phyloP scores from a whole-genome alignment of 2,797 vertebrate genomes.

The Lindbergichthys nudifrons region DNA sequence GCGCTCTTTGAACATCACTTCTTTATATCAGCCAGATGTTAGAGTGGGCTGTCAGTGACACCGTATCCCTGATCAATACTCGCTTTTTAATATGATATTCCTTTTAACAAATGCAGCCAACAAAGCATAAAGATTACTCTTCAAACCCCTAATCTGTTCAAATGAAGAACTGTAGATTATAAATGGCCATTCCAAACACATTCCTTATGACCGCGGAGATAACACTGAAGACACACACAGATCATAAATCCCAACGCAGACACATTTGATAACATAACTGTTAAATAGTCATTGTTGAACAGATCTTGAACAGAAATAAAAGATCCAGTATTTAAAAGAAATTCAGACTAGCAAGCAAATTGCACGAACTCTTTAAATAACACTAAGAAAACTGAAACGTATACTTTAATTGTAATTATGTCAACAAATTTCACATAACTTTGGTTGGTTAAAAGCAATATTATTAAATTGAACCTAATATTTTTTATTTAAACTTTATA shows the following conservation, averaged over 20 bases:
- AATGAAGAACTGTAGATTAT: too few relatives aligned
- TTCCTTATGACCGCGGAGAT: neutral
- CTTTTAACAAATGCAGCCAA: too few relatives aligned
- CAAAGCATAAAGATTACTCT: too few relatives aligned
- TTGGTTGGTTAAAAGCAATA: too few relatives aligned
- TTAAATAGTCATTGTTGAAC: neutral
- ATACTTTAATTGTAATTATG: too few relatives aligned
- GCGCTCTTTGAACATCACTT: slow-evolving; percentile 11
- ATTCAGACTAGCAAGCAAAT: neutral
- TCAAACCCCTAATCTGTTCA: too few relatives aligned
- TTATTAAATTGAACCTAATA: too few relatives aligned
- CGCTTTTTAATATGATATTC: too few relatives aligned
- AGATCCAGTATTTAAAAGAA: neutral
- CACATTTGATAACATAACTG: neutral
- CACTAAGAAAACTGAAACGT: too few relatives aligned
- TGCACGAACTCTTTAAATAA: neutral
- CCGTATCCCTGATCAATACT: neutral
- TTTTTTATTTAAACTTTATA: too few relatives aligned
- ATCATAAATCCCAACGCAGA: neutral
- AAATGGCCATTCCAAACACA: neutral
- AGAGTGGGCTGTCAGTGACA: too few relatives aligned
- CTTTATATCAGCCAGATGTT: neutral
- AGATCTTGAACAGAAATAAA: neutral
- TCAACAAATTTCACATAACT: too few relatives aligned
- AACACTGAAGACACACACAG: neutral